phyloP scores from a whole-genome alignment of 2,113 vertebrate species.

The Zapus hudsonius region DNA sequence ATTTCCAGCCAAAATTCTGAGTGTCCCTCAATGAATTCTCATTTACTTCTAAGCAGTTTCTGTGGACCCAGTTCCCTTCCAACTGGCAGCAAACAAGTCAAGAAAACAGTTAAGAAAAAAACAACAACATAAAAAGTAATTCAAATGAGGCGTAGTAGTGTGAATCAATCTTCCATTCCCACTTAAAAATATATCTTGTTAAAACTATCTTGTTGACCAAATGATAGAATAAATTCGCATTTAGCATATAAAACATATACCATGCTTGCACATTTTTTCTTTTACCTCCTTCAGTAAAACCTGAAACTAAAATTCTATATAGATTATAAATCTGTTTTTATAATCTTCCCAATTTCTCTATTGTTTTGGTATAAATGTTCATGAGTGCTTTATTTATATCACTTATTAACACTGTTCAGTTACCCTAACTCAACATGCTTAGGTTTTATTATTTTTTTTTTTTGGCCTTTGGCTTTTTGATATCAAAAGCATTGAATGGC shows the following conservation, averaged over 20 bases:
- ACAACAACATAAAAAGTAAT: slow-evolving; percentile 57
- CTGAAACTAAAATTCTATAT: neutral
- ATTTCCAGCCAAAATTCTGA: slow-evolving; percentile 65
- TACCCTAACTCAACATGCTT: neutral
- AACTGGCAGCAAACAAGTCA: slow-evolving; percentile 73
- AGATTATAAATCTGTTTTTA: neutral
- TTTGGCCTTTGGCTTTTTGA: slow-evolving; percentile 14
- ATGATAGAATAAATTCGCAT: neutral
- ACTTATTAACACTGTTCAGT: neutral
- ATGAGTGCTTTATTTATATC: neutral
- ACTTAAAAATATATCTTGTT: slow-evolving; percentile 53
- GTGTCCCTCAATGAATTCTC: slow-evolving; percentile 72
- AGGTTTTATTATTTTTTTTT: neutral
- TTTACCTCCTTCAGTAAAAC: neutral
- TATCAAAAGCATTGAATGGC: neutral
- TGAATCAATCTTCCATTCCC: slow-evolving; percentile 63
- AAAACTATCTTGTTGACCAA: slow-evolving; percentile 35
- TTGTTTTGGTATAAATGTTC: neutral
- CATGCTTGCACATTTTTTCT: neutral
- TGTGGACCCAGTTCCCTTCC: slow-evolving; percentile 67
- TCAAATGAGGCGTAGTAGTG: slow-evolving; percentile 49
- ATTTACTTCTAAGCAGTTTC: slow-evolving; percentile 75
- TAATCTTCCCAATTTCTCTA: neutral
- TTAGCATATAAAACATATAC: neutral
- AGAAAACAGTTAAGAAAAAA: slow-evolving; percentile 67